Evolutionary conservation across 1,140 invertebrate species (phyloP), one percentile per base, ranked within the genome.

Genomic region (Procambarus clarkii): DNA sequence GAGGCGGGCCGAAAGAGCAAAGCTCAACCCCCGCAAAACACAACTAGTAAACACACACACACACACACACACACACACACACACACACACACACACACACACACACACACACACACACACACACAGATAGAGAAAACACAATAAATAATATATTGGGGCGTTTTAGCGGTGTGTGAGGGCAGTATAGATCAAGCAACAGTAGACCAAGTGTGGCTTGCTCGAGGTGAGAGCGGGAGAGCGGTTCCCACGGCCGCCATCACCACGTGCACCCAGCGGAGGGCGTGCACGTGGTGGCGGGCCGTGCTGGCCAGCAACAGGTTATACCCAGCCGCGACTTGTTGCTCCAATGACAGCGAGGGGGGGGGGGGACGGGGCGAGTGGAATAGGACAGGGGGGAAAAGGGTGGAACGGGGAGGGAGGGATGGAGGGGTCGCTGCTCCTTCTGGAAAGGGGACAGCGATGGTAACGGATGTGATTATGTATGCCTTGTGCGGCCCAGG

Each of bases 251-350:
- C 50, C 79, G 48, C 86, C 60, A n/a, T 44, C 86, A 82, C 78
- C 86, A 81, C 87, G 78, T 81, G 87, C 50, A 74, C 60, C n/a
- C 24, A n/a, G 48, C 64, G 87, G 18, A 79, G 74, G 87, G 87
- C 79, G n/a, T 89, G 87, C 87, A 89, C 80, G 87, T 89, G 87
- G 87, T 83, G 69, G 87, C 46, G 46, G 0, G n/a, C 13, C 44
- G 34, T 8, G 50, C 45, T 64, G 60, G 44, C 34, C 82, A 44
- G 45, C 87, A 82, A 79, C 79, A 83, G 79, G 87, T 82, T 82
- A 82, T 60, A 71, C n/a, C 58, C 64, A 21, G 69, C 4, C n/a
- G 4, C 2, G 69, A 74, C 21, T n/a, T 74, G 69, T 74, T 74
- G 69, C 69, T 74, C 11, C 4, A n/a, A 8, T n/a, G n/a, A n/a